These are phyloP conservation scores for Cinclus cinclus DNA, from an alignment of 2,113 vertebrate genomes.

Conservation along the genomic window DNA sequence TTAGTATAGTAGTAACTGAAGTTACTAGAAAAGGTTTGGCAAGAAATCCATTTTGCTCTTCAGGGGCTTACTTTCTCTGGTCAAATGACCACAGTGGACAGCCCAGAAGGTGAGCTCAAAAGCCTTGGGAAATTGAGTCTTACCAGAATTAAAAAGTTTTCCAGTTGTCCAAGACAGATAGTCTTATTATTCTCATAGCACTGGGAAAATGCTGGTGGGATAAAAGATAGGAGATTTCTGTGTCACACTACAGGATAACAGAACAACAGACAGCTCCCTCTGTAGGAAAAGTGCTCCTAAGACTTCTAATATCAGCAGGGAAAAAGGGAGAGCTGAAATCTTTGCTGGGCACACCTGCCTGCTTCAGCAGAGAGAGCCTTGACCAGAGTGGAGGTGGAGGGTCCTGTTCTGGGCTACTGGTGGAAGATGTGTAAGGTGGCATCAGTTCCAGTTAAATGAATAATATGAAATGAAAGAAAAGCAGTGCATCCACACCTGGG, in stretches of 20 bases:
- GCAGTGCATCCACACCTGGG: background rate
- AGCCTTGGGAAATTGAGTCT: background rate
- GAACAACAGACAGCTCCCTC: background rate
- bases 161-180: background rate
- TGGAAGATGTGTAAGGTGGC: background rate
- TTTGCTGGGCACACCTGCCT: background rate
- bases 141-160: background rate
- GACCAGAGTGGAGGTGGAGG: background rate
- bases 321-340: background rate
- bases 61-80: background rate
- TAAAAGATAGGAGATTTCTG: background rate
- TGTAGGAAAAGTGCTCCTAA: background rate
- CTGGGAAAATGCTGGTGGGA: background rate
- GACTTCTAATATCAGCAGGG: background rate
- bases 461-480: background rate
- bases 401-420: background rate
- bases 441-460: background rate
- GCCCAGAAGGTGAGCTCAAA: background rate
- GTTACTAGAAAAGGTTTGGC: background rate
- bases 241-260: background rate
- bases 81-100: background rate
- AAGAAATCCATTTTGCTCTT: background rate
- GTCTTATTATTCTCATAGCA: background rate
- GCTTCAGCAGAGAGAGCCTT: background rate
- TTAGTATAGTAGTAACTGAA: background rate